These are phyloP conservation scores for Austrolebias charrua DNA, from an alignment of 2,797 vertebrate species.

Conservation along the genomic window DNA sequence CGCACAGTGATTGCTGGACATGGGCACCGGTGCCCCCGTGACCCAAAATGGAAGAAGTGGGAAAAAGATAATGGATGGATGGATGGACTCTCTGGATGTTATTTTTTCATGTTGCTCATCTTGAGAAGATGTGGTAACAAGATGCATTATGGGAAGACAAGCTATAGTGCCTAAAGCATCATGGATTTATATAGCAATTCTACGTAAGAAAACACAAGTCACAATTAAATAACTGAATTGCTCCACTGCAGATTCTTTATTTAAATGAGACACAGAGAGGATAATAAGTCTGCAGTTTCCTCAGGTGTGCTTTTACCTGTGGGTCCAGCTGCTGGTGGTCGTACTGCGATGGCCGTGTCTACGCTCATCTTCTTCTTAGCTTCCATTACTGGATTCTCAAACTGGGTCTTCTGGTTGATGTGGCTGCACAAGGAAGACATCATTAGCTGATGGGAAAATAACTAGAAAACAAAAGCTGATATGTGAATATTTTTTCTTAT, in stretches of 20 bases:
- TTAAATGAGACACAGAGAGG: not conserved
- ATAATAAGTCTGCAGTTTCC: not conserved
- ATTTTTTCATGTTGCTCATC: too few relatives aligned
- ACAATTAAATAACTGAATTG: too few relatives aligned
- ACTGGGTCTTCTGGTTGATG: conserved; percentile 99
- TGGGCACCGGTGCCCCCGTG: too few relatives aligned
- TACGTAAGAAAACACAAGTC: too few relatives aligned
- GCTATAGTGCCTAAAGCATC: too few relatives aligned
- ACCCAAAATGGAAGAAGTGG: too few relatives aligned
- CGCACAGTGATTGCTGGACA: too few relatives aligned
- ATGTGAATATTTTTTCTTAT: not conserved
- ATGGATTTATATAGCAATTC: too few relatives aligned
- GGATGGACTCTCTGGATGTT: too few relatives aligned
- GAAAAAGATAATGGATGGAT: too few relatives aligned
- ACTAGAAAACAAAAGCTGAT: not conserved
- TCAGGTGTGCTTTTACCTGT: conserved; percentile 64
- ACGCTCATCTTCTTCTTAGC: conserved; percentile 86
- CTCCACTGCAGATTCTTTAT: not conserved
- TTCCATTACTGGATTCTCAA: conserved; percentile 97
- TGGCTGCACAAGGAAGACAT: conserved; percentile 79
- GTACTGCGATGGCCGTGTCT: conserved; percentile 54
- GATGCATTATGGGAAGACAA: too few relatives aligned
- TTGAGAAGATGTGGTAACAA: too few relatives aligned
- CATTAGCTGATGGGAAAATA: conserved; percentile 14
- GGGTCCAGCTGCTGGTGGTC: conserved; percentile 55